phyloP scores from a whole-genome alignment of 2,797 vertebrate genomes.

The Sebastes diploproa region DNA sequence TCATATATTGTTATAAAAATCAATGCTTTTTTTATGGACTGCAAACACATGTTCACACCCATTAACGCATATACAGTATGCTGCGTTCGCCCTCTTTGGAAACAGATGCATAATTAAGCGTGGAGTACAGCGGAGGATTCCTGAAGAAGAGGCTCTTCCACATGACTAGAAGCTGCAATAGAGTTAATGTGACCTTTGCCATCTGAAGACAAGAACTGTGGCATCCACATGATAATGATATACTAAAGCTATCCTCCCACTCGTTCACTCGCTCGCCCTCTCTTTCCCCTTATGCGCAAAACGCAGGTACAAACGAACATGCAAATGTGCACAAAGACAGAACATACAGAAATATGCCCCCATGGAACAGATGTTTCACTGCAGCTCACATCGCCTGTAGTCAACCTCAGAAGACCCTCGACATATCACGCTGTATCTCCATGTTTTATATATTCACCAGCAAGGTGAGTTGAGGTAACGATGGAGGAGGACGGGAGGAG shows the following conservation, averaged over 20 bases:
- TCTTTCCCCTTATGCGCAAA: background rate
- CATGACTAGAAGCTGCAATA: slow-evolving; percentile 2
- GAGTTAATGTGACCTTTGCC: slow-evolving; percentile 48
- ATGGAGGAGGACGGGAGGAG: background rate
- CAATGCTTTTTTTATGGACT: background rate
- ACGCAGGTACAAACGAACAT: slow-evolving; percentile 5
- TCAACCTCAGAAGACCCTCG: background rate
- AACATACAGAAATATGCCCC: background rate
- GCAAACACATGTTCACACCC: slow-evolving; percentile 1
- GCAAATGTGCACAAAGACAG: background rate
- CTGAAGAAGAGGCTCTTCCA: slow-evolving; percentile 20
- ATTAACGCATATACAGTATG: background rate
- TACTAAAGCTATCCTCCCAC: slow-evolving; percentile 43
- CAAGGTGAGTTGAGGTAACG: slow-evolving; percentile 47
- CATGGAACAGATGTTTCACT: slow-evolving; percentile 11
- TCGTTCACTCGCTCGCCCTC: background rate
- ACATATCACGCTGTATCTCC: background rate
- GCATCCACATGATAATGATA: slow-evolving; percentile 44
- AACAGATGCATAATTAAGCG: slow-evolving; percentile 42
- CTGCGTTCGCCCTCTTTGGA: slow-evolving; percentile 6
- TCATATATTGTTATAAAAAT: background rate
- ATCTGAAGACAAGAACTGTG: slow-evolving; percentile 21
- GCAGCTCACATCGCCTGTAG: background rate
- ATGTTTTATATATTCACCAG: slow-evolving; percentile 9
- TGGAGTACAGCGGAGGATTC: background rate